These are phyloP conservation scores for Crotalus viridis DNA, from an alignment of 2,113 vertebrate species.

Conservation along the genomic window DNA sequence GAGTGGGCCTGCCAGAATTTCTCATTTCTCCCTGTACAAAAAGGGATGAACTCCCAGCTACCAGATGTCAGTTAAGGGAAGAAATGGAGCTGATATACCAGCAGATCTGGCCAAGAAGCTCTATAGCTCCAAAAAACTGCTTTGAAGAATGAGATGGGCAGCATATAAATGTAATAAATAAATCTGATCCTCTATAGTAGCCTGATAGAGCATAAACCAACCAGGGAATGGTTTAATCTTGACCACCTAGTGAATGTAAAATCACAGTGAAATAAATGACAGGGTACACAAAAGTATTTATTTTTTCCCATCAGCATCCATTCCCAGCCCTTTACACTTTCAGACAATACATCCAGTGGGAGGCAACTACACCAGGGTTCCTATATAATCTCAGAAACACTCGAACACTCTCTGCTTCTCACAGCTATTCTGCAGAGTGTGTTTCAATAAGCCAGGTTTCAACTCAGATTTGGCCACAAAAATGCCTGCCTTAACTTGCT, in stretches of 20 bases:
- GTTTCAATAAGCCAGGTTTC: background rate
- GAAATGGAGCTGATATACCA: background rate
- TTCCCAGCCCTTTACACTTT: background rate
- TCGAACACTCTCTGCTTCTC: background rate
- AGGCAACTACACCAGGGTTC: background rate
- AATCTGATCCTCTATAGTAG: background rate
- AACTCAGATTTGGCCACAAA: background rate
- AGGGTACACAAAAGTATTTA: background rate
- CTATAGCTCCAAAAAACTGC: background rate
- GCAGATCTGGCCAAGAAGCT: no score
- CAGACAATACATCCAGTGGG: background rate
- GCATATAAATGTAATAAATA: background rate
- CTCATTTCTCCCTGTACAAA: background rate
- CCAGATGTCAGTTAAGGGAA: background rate
- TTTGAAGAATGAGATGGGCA: background rate
- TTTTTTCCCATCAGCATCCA: background rate
- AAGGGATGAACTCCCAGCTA: background rate
- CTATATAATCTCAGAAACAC: background rate
- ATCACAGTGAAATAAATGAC: background rate
- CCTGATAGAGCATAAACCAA: background rate
- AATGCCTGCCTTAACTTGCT: background rate
- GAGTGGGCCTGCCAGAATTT: background rate
- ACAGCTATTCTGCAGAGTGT: background rate
- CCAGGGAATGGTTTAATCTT: background rate
- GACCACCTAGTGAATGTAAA: background rate